Percentiles rank a stretch among this genome's conserved stretches.
Conservation (phyloP, 2,113 vertebrate genomes). For the Leuciscus idus region DNA sequence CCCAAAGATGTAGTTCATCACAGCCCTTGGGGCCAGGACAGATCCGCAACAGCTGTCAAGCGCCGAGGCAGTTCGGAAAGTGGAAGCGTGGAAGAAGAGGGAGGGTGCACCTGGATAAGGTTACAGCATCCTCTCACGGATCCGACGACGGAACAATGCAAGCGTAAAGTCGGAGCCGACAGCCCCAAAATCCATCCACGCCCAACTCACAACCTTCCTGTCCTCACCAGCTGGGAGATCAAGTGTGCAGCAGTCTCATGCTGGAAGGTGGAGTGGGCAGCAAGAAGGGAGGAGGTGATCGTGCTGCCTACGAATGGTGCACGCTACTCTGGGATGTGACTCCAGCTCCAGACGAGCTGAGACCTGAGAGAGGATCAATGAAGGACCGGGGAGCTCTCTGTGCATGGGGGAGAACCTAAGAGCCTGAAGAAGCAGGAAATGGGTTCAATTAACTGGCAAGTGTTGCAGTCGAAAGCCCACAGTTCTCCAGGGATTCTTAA, state of each 20-base stretch:
- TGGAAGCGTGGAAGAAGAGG: constrained; percentile 35
- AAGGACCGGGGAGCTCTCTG: constrained; percentile 54
- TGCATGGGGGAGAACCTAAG: constrained; percentile 55
- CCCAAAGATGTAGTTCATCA: constrained; percentile 99
- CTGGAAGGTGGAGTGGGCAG: constrained; percentile 48
- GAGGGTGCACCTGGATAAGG: constrained; percentile 51
- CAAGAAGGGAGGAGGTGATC: constrained; percentile 51
- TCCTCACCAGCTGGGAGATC: constrained; percentile 35
- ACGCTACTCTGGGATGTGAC: constrained; percentile 42
- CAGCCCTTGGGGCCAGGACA: constrained; percentile 59
- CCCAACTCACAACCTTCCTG: constrained; percentile 1
- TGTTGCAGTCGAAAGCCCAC: constrained; percentile 73
- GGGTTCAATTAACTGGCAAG: constrained; percentile 79
- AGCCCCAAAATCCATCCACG: constrained; percentile 37
- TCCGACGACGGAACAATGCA: constrained; percentile 21
- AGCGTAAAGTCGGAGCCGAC: not conserved
- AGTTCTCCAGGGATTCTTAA: constrained; percentile 74
- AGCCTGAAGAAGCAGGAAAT: constrained; percentile 73
- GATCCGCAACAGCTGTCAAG: constrained; percentile 75
- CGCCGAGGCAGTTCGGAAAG: constrained; percentile 44
- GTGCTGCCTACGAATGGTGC: constrained; percentile 49
- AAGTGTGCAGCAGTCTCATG: constrained; percentile 27
- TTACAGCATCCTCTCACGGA: constrained; percentile 78
- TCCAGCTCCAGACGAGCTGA: constrained; percentile 54
- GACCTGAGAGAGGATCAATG: constrained; percentile 58